Base-by-base conservation (phyloP, 2,113 vertebrate genomes). In the Phoenicopterus ruber region DNA sequence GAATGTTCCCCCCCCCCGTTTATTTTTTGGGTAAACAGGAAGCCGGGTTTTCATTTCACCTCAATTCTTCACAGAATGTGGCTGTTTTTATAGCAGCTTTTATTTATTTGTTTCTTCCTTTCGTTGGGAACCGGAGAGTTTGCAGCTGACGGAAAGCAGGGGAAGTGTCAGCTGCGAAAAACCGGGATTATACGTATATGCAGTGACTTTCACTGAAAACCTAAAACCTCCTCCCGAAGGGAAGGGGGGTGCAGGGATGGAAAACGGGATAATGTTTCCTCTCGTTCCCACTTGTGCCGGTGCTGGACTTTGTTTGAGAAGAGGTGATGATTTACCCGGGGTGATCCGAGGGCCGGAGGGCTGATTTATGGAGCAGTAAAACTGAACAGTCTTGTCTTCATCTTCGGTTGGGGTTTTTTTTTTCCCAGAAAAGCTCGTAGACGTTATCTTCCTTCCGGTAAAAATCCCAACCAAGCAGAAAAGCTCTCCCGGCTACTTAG, bases 291-390 rank as follows among this genome's bases (percentile, higher is more conserved):
- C 58, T 32, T 3, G 65, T 10, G 70, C 74, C 2, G 5, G 76
- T 3, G 49, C 85, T 42, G 96, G 91, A 21, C 52, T 94, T 95
- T 92, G 91, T 80, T 63, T 8, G 67, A 40, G 89, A 29, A 6
- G 84, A 81, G 83, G 93, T 8, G 92, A 88, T 86, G 95, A 97
- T 93, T 93, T 95, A 36, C 67, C 70, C 38, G 0, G 34, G 62
- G 52, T 44, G 83, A 95, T 82, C 89, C 67, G 11, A 9, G 44
- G 19, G 49, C 52, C 59, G 1, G 8, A 28, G 47, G 46, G 55
- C 31, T 90, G 94, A 93, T 95, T 96, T 92, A 91, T 80, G 93
- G 78, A 32, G 72, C 84, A 14, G 47, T 88, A 83, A 93, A 93
- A 59, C 20, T 5, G 13, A 6, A 31, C 31, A 2, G 57, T 3